Evolutionary conservation across 2,888 invertebrate genomes (phyloP).

Genomic region (Spodoptera littoralis): DNA sequence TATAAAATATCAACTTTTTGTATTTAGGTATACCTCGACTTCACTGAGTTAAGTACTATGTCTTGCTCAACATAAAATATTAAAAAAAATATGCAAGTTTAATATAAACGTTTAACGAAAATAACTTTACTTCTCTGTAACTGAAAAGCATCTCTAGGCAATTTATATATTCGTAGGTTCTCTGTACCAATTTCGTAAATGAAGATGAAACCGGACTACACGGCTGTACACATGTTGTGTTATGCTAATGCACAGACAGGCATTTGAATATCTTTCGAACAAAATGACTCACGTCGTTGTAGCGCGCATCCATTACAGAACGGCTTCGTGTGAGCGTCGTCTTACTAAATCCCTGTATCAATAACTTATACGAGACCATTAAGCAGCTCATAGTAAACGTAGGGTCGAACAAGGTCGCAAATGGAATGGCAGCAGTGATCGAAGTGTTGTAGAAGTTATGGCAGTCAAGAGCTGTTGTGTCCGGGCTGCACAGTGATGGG

Average conservation of each 20-base stretch:
- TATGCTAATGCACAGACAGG: neutral
- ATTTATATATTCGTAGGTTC: conserved; percentile 5
- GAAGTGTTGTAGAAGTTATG: conserved; percentile 11
- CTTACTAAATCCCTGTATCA: conserved; percentile 44
- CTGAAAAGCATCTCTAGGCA: conserved; percentile 16
- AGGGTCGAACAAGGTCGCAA: conserved; percentile 29
- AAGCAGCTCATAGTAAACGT: conserved; percentile 27
- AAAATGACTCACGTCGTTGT: conserved; percentile 5
- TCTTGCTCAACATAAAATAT: conserved; percentile 5
- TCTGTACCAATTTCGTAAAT: conserved; percentile 7
- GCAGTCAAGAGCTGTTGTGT: conserved; percentile 71
- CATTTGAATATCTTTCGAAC: conserved; percentile 8
- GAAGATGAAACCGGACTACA: neutral
- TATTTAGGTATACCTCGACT: conserved; percentile 2
- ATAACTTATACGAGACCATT: conserved; percentile 28
- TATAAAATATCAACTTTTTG: conserved; percentile 16
- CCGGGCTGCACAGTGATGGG: conserved; percentile 84
- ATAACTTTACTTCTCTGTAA: conserved; percentile 10
- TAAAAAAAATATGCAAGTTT: conserved; percentile 1
- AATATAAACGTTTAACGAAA: conserved; percentile 4
- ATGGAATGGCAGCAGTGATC: conserved; percentile 38
- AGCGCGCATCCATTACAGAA: conserved; percentile 8
- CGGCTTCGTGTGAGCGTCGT: conserved; percentile 24
- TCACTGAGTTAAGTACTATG: conserved; percentile 25
- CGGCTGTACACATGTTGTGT: conserved; percentile 3